Evolutionary conservation across 2,797 vertebrate species (phyloP).

Genomic region (Pterois miles): DNA sequence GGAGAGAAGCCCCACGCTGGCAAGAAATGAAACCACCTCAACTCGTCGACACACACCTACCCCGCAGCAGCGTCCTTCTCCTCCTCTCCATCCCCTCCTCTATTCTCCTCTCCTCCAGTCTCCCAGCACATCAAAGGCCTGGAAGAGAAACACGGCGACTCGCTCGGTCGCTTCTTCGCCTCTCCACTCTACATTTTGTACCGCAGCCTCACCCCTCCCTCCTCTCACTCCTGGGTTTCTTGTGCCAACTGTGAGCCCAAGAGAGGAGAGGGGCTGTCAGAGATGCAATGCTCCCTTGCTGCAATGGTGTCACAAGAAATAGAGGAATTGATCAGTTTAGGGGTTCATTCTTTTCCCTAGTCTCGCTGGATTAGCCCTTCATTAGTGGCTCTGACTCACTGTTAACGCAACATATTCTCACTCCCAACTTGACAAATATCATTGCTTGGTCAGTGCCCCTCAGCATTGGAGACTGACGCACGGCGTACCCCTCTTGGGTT

Average conservation of each 20-base stretch:
- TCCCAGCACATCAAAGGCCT: constrained; percentile 64
- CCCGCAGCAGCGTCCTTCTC: constrained; percentile 44
- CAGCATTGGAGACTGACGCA: no score
- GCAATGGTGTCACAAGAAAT: constrained; percentile 11
- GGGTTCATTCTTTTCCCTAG: background rate
- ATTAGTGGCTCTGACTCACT: background rate
- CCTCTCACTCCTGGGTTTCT: background rate
- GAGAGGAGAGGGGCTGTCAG: background rate
- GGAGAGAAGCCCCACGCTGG: constrained; percentile 60
- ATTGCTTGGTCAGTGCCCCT: no score
- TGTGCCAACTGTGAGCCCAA: constrained; percentile 3
- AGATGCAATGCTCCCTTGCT: background rate
- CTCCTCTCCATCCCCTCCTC: constrained; percentile 34
- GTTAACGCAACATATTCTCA: no score
- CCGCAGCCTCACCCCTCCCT: background rate
- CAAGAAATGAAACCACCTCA: constrained; percentile 72
- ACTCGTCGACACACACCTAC: constrained; percentile 49
- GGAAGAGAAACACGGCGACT: constrained; percentile 49
- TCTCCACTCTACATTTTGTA: constrained; percentile 45
- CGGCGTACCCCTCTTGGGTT: no score
- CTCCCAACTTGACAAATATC: no score
- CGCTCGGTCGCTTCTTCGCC: constrained; percentile 21
- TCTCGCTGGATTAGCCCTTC: background rate
- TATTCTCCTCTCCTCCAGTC: constrained; percentile 33
- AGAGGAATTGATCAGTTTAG: background rate